These are phyloP conservation scores for Zootermopsis nevadensis DNA, from an alignment of 2,888 invertebrate species.

Conservation along the genomic window DNA sequence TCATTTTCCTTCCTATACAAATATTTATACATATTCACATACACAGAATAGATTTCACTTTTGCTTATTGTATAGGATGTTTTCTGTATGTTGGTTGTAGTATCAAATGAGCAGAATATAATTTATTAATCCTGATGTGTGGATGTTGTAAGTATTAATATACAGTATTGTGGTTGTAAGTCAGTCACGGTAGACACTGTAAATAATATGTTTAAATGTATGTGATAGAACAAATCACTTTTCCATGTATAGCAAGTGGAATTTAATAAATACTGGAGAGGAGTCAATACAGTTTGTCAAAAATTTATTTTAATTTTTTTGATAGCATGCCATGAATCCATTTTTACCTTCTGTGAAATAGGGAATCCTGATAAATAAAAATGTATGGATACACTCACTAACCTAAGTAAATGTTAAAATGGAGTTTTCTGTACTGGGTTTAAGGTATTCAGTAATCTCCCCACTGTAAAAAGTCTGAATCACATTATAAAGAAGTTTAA, in stretches of 20 bases:
- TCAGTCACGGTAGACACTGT: neutral
- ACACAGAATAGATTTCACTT: neutral
- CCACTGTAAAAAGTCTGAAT: too few relatives aligned
- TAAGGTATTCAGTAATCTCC: too few relatives aligned
- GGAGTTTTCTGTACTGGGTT: too few relatives aligned
- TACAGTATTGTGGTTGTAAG: conserved; percentile 21
- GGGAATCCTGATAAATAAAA: too few relatives aligned
- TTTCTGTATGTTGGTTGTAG: neutral
- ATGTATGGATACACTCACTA: too few relatives aligned
- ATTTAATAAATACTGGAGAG: conserved; percentile 4
- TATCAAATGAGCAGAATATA: neutral
- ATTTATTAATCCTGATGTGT: conserved; percentile 25
- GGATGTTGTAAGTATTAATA: conserved; percentile 26
- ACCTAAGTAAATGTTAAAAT: too few relatives aligned
- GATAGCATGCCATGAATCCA: too few relatives aligned
- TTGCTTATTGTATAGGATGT: conserved; percentile 13
- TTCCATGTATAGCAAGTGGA: conserved; percentile 6
- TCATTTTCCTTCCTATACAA: neutral
- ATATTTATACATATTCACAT: conserved; percentile 7
- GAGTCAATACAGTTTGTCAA: neutral
- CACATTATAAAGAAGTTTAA: too few relatives aligned
- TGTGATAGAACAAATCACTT: conserved; percentile 13
- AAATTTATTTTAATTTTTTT: neutral
- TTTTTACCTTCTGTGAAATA: too few relatives aligned
- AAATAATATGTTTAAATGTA: conserved; percentile 14